phyloP scores from a whole-genome alignment of 2,797 vertebrate species.

The Hypotaenidia okinawae region DNA sequence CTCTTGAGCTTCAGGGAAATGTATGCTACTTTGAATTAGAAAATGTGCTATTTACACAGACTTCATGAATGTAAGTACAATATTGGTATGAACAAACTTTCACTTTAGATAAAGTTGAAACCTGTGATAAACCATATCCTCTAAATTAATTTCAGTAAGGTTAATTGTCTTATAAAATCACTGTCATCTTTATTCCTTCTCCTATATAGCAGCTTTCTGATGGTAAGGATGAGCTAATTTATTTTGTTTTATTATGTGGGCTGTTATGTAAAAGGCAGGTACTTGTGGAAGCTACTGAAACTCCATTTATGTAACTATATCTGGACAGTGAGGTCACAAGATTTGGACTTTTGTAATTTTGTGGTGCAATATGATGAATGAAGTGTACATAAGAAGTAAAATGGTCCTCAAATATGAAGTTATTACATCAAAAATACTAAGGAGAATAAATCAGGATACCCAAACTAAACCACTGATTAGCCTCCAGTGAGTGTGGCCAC shows the following conservation, averaged over 20 bases:
- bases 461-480: background rate
- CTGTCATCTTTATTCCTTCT: background rate
- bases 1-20: conserved; percentile 29
- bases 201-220: background rate
- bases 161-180: conserved; percentile 3
- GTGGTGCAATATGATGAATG: background rate
- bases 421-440: background rate
- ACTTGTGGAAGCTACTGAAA: background rate
- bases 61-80: conserved; percentile 9
- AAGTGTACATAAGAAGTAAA: background rate
- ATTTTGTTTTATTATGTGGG: background rate
- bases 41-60: conserved; percentile 37
- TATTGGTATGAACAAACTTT: background rate
- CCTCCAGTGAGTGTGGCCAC: background rate
- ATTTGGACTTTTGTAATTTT: background rate
- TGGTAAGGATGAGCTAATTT: background rate
- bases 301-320: background rate
- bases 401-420: background rate
- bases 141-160: background rate
- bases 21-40: conserved; percentile 24
- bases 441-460: background rate
- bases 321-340: background rate
- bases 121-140: background rate
- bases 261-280: background rate
- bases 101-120: background rate